phyloP scores from a whole-genome alignment of 2,888 invertebrate genomes.

The Diarsia mendica region DNA sequence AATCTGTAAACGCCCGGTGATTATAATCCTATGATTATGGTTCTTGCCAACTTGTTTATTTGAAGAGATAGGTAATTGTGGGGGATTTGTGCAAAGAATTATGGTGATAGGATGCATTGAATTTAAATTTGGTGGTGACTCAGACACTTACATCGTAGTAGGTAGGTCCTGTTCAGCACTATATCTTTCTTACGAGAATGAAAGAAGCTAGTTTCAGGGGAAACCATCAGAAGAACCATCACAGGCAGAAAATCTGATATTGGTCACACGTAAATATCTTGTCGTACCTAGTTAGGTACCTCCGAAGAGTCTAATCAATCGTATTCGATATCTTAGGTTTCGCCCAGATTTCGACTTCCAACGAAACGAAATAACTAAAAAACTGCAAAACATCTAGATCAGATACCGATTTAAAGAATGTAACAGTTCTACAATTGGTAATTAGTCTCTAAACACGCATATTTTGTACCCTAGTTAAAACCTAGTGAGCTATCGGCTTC shows the following conservation, averaged over 20 bases:
- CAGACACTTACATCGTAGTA: neutral
- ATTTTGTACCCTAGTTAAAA: slow-evolving; percentile 11
- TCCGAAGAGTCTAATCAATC: neutral
- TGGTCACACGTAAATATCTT: neutral
- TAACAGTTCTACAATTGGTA: neutral
- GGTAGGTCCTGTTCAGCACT: neutral
- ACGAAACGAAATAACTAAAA: too few species aligned
- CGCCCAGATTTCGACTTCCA: neutral
- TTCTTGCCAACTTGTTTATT: slow-evolving; percentile 4
- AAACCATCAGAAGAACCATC: too few species aligned
- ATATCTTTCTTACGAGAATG: neutral
- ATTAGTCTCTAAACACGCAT: neutral
- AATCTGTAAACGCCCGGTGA: slow-evolving; percentile 27
- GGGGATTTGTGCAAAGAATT: neutral
- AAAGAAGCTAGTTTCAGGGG: neutral
- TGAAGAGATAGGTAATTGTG: neutral
- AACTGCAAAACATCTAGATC: neutral
- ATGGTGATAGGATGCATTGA: neutral
- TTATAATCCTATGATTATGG: slow-evolving; percentile 11
- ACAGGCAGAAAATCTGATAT: neutral
- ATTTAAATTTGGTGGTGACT: too few species aligned
- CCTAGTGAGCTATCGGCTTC: neutral
- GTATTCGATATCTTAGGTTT: neutral
- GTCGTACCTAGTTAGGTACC: neutral
- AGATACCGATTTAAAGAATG: neutral